These are phyloP conservation scores for Drosophila pallidifrons DNA, from an alignment of 1,140 invertebrate species.

Conservation along the genomic window DNA sequence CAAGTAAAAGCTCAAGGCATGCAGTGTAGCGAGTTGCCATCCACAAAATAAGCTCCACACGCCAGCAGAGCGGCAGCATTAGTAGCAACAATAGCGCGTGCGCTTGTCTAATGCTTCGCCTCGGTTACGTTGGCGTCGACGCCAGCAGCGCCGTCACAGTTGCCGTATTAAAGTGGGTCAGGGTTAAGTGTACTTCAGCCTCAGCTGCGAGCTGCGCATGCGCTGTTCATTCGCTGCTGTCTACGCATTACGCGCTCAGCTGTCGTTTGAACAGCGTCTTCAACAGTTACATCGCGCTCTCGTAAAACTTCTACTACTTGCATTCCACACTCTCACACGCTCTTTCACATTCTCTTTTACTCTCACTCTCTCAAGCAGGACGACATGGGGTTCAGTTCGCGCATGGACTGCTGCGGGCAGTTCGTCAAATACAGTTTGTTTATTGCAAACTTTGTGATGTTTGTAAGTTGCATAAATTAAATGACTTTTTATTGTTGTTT, in stretches of 20 bases:
- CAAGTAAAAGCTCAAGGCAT: constrained; percentile 22
- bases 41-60: constrained; percentile 23
- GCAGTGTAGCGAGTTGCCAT: constrained; percentile 12
- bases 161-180: constrained; percentile 67
- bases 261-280: constrained; percentile 39
- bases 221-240: constrained; percentile 42
- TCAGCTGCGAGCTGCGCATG: constrained; percentile 48
- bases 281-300: constrained; percentile 20
- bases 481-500: neutral
- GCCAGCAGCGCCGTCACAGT: constrained; percentile 10
- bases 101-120: constrained; percentile 52
- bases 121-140: constrained; percentile 49
- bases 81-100: constrained; percentile 40
- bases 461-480: constrained; percentile 89
- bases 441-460: constrained; percentile 93
- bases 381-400: constrained; percentile 89
- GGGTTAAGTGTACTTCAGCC: constrained; percentile 79
- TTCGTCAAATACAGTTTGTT: constrained; percentile 94
- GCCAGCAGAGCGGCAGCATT: neutral
- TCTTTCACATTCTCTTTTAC: constrained; percentile 1
- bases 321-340: constrained; percentile 5
- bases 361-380: constrained; percentile 74
- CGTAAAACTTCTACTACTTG: constrained; percentile 15
- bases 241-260: constrained; percentile 46
- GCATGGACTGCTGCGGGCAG: constrained; percentile 92